These are phyloP conservation scores for Taxidea taxus DNA, from an alignment of 2,113 vertebrate species.

Conservation along the genomic window DNA sequence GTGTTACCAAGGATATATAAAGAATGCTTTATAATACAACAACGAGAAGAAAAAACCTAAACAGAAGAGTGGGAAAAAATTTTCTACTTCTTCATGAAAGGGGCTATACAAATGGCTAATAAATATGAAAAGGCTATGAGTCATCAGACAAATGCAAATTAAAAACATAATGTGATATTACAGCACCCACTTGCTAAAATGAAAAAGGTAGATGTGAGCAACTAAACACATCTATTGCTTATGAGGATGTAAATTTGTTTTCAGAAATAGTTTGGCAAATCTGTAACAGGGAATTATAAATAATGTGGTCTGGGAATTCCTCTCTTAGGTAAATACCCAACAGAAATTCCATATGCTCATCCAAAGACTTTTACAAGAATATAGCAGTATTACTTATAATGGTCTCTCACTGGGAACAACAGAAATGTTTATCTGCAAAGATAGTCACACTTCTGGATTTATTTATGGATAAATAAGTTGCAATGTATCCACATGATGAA, in stretches of 20 bases:
- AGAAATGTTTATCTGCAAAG: not conserved
- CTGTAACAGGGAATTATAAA: constrained; percentile 6
- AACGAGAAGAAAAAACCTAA: not conserved
- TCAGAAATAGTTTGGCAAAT: constrained; percentile 4
- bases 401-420: not conserved
- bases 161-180: not conserved
- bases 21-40: not conserved
- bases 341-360: not conserved
- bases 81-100: not conserved
- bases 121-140: not conserved
- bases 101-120: not conserved
- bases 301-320: constrained; percentile 6
- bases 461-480: not conserved
- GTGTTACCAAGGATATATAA: not conserved
- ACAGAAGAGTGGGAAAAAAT: not conserved
- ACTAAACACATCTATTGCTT: not conserved
- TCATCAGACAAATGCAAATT: not conserved
- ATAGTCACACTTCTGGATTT: not conserved
- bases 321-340: not conserved
- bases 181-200: not conserved
- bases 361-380: not conserved
- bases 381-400: not conserved
- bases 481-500: not conserved
- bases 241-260: not conserved
- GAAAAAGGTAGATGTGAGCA: constrained; percentile 5